Conservation (phyloP, 2,797 vertebrate genomes). For the Gadopsis marmoratus region DNA sequence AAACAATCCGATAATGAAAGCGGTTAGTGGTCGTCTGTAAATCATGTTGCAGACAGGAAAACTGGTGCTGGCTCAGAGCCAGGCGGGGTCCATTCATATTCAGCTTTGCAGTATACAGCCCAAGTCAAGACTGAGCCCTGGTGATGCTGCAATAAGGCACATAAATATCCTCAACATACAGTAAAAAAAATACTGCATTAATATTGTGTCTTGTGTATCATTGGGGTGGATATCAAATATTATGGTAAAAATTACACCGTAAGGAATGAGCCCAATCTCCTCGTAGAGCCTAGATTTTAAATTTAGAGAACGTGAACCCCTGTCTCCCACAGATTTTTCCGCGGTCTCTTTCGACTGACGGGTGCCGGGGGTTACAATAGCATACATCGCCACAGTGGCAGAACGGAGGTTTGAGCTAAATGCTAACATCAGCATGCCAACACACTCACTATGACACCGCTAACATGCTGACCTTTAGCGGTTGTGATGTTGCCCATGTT, state of each 20-base stretch:
- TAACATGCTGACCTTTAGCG: neutral
- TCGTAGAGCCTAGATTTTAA: too few relatives aligned
- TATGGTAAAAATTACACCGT: too few relatives aligned
- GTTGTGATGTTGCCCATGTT: neutral
- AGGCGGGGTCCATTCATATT: neutral
- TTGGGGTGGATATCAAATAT: too few relatives aligned
- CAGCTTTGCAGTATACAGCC: neutral
- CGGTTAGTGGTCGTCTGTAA: neutral
- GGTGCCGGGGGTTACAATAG: neutral
- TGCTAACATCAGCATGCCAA: neutral
- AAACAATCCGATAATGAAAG: neutral
- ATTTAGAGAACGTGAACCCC: too few relatives aligned
- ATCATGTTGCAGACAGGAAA: conserved; percentile 25
- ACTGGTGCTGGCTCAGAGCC: neutral
- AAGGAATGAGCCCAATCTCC: too few relatives aligned
- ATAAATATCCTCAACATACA: neutral
- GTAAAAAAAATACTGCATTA: neutral
- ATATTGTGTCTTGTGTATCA: too few relatives aligned
- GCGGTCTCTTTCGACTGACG: too few relatives aligned
- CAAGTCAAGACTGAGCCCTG: neutral
- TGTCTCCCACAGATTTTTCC: too few relatives aligned
- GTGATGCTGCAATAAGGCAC: neutral
- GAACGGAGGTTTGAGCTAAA: neutral
- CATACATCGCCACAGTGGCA: neutral
- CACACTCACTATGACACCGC: neutral